Conservation (phyloP, 2,797 vertebrate species). For the Oreochromis grahami region DNA sequence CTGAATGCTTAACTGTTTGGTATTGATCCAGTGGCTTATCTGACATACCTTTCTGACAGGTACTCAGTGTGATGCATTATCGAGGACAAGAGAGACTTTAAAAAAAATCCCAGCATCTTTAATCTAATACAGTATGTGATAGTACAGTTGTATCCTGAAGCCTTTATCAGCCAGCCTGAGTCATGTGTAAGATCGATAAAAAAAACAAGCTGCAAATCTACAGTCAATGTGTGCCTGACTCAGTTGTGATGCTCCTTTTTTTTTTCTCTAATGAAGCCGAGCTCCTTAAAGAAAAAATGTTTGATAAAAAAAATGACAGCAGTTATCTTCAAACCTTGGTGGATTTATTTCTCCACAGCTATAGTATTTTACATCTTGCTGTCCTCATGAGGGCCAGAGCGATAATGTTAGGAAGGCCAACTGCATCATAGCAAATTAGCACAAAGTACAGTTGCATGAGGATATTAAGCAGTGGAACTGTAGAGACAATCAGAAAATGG, state of each 20-base stretch:
- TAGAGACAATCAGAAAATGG: neutral
- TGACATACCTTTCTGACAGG: slow-evolving; percentile 6
- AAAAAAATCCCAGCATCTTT: neutral
- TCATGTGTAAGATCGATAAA: slow-evolving; percentile 9
- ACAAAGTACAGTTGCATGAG: neutral
- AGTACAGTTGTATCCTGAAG: neutral
- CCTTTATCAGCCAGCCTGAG: neutral
- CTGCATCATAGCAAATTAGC: slow-evolving; percentile 24
- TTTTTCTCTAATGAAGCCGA: neutral
- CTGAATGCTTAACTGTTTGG: neutral
- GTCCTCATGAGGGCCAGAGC: slow-evolving; percentile 6
- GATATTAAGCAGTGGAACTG: neutral
- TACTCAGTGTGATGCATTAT: neutral
- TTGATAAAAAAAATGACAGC: neutral
- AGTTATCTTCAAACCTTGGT: slow-evolving; percentile 20
- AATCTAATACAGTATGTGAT: neutral
- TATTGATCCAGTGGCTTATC: slow-evolving; percentile 10
- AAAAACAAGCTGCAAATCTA: neutral
- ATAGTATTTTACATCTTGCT: neutral
- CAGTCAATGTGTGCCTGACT: neutral
- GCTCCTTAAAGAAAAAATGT: neutral
- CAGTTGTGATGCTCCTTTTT: neutral
- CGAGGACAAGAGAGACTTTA: neutral
- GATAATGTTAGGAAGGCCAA: slow-evolving; percentile 43
- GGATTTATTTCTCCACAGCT: slow-evolving; percentile 7